A percentile compares a stretch with the other conserved stretches of the same genome.
These are phyloP conservation scores for Holacanthella duospinosa DNA, from an alignment of 2,888 invertebrate species.

Conservation along the genomic window DNA sequence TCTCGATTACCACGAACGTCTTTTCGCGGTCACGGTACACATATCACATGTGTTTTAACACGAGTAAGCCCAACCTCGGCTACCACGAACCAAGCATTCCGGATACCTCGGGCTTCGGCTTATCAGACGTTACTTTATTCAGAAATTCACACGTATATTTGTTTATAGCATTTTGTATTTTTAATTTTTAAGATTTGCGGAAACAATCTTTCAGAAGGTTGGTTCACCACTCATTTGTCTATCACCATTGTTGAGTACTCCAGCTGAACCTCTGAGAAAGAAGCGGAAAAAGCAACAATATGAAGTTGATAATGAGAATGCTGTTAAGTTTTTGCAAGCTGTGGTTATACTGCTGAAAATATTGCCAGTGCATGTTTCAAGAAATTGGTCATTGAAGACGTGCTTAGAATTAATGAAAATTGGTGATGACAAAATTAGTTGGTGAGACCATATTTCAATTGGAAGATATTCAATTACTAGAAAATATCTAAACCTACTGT, in stretches of 20 bases:
- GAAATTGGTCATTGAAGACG: not conserved
- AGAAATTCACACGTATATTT: not conserved
- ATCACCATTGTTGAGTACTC: not conserved
- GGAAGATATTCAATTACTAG: too few species aligned
- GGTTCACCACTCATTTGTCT: not conserved
- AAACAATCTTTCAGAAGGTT: not conserved
- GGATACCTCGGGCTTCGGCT: too few species aligned
- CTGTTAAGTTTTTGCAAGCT: not conserved
- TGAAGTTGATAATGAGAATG: not conserved
- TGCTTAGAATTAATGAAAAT: not conserved
- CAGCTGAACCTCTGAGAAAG: not conserved
- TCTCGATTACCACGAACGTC: too few species aligned
- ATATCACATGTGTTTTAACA: too few species aligned
- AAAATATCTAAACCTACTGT: too few species aligned
- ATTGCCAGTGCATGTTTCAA: not conserved
- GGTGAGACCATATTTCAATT: not conserved
- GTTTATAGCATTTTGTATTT: not conserved
- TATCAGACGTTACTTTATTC: too few species aligned
- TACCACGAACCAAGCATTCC: too few species aligned
- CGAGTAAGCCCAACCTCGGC: too few species aligned
- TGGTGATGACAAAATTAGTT: not conserved
- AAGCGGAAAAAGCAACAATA: not conserved
- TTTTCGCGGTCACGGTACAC: too few species aligned
- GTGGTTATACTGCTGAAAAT: not conserved
- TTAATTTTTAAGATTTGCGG: not conserved